phyloP scores from a whole-genome alignment of 2,113 vertebrate genomes.

The Chascanopsetta lugubris region DNA sequence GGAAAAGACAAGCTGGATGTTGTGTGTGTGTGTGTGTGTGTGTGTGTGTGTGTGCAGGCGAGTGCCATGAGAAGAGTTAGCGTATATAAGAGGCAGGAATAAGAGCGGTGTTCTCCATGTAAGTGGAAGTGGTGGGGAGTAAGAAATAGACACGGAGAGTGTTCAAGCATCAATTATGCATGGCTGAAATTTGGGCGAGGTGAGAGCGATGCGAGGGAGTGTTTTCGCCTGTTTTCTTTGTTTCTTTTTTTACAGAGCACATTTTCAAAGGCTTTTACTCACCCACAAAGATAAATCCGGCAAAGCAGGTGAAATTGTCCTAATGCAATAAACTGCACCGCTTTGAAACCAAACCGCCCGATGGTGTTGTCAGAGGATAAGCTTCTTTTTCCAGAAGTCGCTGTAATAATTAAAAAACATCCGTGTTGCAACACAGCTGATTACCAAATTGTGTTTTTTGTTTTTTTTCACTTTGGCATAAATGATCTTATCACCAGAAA shows the following conservation, averaged over 20 bases:
- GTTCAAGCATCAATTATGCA: conserved; percentile 37
- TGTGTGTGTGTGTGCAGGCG: too few species aligned
- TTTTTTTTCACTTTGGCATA: background rate
- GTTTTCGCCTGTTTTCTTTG: conserved; percentile 31
- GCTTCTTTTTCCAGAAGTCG: background rate
- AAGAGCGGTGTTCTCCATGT: background rate
- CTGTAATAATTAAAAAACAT: background rate
- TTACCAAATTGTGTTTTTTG: too few species aligned
- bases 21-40: background rate
- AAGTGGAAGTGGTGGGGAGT: background rate
- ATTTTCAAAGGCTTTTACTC: background rate
- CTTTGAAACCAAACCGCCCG: background rate
- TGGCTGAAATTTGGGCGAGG: conserved; percentile 30
- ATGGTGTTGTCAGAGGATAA: background rate
- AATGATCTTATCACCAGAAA: background rate
- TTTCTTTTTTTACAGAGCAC: conserved; percentile 7
- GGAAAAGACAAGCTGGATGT: conserved; percentile 9
- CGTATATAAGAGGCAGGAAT: background rate
- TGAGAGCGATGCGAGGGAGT: background rate
- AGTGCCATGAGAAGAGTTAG: background rate
- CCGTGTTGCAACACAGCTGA: background rate
- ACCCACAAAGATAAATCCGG: background rate
- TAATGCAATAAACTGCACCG: background rate
- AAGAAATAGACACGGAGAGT: background rate
- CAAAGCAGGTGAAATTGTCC: background rate